Percentiles rank a stretch among this genome's conserved stretches.
Conservation (phyloP, 2,888 invertebrate genomes). For the Dryobota labecula region DNA sequence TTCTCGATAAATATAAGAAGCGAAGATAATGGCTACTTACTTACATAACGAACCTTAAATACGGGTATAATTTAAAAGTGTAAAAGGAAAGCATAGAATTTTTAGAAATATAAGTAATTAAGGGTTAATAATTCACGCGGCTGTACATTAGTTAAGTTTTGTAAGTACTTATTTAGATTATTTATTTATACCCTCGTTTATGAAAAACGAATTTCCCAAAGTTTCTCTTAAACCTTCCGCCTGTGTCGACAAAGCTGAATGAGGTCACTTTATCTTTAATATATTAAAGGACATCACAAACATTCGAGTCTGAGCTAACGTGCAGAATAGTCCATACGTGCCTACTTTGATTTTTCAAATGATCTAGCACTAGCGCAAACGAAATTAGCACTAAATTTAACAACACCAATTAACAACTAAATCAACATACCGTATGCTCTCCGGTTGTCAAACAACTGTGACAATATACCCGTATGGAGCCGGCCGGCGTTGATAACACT, state of each 20-base stretch:
- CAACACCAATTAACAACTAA: constrained; percentile 10
- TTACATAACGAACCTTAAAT: neutral
- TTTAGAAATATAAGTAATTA: neutral
- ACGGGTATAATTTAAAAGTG: neutral
- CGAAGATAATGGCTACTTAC: neutral
- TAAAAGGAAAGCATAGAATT: neutral
- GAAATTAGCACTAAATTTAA: neutral
- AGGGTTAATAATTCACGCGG: neutral
- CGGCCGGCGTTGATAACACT: constrained; percentile 38
- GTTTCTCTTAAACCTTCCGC: neutral
- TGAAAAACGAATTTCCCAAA: neutral
- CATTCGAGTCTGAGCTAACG: neutral
- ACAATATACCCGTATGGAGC: neutral
- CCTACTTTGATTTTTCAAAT: neutral
- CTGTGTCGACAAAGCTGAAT: neutral
- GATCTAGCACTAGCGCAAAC: neutral
- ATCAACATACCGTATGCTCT: constrained; percentile 35
- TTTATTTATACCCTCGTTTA: neutral
- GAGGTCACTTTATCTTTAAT: neutral
- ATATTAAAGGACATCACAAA: constrained; percentile 2
- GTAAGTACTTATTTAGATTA: too few relatives aligned
- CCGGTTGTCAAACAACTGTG: constrained; percentile 37
- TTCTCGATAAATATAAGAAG: neutral
- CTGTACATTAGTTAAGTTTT: neutral
- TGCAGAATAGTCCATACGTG: neutral